A percentile compares a stretch with the other conserved stretches of the same genome.
phyloP scores from a whole-genome alignment of 2,113 vertebrate genomes.

The Erythrolamprus reginae region DNA sequence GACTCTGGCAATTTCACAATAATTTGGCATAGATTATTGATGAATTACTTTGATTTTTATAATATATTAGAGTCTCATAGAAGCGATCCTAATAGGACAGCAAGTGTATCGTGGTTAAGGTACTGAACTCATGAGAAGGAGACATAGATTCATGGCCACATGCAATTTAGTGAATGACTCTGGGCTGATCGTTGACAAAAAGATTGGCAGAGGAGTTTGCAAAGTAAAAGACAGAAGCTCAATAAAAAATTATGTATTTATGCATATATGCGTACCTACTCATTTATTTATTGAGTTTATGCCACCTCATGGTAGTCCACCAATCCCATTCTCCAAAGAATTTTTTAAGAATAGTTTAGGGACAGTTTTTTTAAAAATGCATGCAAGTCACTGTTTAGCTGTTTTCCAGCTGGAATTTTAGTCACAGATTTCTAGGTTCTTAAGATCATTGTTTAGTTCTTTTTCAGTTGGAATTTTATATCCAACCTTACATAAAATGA shows the following conservation, averaged over 20 bases:
- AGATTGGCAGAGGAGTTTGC: not conserved
- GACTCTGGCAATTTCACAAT: not conserved
- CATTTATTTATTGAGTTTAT: no score
- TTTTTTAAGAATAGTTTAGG: not conserved
- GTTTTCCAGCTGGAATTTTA: not conserved
- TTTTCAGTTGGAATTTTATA: not conserved
- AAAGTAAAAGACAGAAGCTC: not conserved
- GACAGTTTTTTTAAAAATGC: not conserved
- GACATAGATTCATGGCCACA: not conserved
- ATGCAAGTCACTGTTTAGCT: not conserved
- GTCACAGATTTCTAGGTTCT: no score
- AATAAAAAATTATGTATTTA: not conserved
- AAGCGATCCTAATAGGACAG: not conserved
- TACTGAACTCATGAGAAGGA: not conserved
- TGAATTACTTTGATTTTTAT: conserved; percentile 17
- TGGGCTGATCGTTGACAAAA: not conserved
- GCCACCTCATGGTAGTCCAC: not conserved
- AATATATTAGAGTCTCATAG: not conserved
- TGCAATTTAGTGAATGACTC: not conserved
- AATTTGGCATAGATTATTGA: conserved; percentile 20
- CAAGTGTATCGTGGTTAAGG: not conserved
- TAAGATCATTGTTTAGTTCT: not conserved
- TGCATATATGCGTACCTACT: no score
- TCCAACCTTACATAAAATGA: not conserved
- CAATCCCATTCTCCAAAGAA: not conserved